Percentiles rank a stretch among this genome's conserved stretches.
phyloP scores from a whole-genome alignment of 1,140 invertebrate species.

The Pseudomyrmex cubaensis region DNA sequence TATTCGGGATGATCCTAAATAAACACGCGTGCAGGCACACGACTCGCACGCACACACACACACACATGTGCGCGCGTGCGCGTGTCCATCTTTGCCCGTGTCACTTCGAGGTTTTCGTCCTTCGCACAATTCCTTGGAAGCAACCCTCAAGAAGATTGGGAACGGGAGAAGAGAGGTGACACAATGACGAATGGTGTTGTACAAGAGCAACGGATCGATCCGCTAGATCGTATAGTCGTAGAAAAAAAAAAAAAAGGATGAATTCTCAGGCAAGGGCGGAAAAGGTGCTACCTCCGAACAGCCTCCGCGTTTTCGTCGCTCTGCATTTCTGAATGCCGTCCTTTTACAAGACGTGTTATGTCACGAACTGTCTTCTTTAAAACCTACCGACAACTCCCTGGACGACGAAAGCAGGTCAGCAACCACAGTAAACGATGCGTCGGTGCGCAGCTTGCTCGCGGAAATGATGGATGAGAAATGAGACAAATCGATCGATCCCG shows the following conservation, averaged over 20 bases:
- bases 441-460: conserved; percentile 30
- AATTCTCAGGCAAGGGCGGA: conserved; percentile 69
- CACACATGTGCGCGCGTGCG: conserved; percentile 50
- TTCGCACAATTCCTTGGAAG: conserved; percentile 33
- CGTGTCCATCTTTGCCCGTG: not conserved
- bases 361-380: conserved; percentile 66
- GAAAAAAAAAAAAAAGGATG: conserved; percentile 65
- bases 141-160: conserved; percentile 72
- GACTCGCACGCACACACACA: conserved; percentile 77
- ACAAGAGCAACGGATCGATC: conserved; percentile 66
- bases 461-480: conserved; percentile 67
- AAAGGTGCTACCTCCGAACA: conserved; percentile 72
- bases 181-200: conserved; percentile 69
- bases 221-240: conserved; percentile 46
- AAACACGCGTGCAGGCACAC: conserved; percentile 81
- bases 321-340: conserved; percentile 24
- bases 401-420: conserved; percentile 60
- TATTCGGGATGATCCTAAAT: conserved; percentile 79
- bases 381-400: conserved; percentile 54
- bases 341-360: conserved; percentile 65
- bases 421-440: not conserved
- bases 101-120: conserved; percentile 21
- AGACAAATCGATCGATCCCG: conserved; percentile 62
- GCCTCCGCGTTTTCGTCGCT: conserved; percentile 34
- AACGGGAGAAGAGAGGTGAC: conserved; percentile 44